Percentiles rank a stretch among this genome's conserved stretches.
Conservation (phyloP, 2,113 vertebrate genomes). For the Oryzias woworae region DNA sequence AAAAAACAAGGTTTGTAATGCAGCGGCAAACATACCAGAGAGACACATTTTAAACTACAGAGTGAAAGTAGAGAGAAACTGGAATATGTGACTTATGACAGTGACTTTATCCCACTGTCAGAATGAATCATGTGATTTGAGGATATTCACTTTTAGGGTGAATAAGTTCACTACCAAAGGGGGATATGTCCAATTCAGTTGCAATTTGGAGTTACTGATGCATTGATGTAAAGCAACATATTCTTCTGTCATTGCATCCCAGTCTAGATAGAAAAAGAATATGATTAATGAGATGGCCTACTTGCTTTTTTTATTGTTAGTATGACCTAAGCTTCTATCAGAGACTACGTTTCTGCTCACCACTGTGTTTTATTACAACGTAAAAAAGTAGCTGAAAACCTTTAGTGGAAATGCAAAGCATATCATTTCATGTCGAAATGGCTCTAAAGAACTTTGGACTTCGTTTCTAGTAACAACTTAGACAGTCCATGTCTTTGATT, state of each 20-base stretch:
- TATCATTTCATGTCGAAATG: background rate
- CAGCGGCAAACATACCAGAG: background rate
- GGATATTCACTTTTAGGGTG: constrained; percentile 42
- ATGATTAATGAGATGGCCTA: constrained; percentile 27
- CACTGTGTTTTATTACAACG: no score
- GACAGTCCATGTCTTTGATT: constrained; percentile 33
- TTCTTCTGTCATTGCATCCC: constrained; percentile 60
- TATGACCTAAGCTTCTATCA: background rate
- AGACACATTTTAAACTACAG: constrained; percentile 17
- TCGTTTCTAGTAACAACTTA: constrained; percentile 3
- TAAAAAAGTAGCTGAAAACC: background rate
- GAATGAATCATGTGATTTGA: constrained; percentile 52
- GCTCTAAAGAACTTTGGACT: background rate
- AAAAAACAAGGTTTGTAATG: background rate
- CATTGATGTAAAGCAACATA: constrained; percentile 68
- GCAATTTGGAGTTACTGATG: constrained; percentile 73
- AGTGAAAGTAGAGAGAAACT: constrained; percentile 25
- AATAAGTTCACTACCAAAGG: constrained; percentile 44
- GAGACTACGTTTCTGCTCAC: no score
- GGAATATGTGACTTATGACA: constrained; percentile 33
- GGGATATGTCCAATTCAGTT: constrained; percentile 67
- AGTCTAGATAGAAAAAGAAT: constrained; percentile 38
- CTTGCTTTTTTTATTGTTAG: constrained; percentile 27
- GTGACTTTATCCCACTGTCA: constrained; percentile 35
- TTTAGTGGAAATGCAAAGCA: background rate